Conservation (phyloP, 2,888 invertebrate species). For the Thumatha senex region DNA sequence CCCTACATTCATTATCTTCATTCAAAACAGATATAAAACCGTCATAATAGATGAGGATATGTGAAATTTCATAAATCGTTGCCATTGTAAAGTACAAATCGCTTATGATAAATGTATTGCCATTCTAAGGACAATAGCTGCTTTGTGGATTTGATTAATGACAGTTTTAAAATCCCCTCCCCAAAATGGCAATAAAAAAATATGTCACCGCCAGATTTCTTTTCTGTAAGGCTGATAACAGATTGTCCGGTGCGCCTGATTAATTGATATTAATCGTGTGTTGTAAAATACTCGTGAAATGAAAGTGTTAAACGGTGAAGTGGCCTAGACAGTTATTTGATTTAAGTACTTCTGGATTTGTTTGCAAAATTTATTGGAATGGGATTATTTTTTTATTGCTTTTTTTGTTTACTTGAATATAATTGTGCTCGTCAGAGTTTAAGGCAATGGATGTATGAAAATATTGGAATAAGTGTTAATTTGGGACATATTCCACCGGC, state of each 20-base stretch:
- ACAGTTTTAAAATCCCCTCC: slow-evolving; percentile 52
- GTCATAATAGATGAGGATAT: slow-evolving; percentile 35
- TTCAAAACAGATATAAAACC: slow-evolving; percentile 8
- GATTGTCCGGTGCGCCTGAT: slow-evolving; percentile 32
- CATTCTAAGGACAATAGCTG: slow-evolving; percentile 52
- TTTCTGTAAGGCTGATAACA: slow-evolving; percentile 37
- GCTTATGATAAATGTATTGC: slow-evolving; percentile 74
- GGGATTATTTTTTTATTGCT: neutral
- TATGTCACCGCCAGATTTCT: slow-evolving; percentile 42
- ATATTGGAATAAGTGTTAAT: too few species aligned
- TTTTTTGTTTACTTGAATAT: neutral
- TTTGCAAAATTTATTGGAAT: slow-evolving; percentile 2
- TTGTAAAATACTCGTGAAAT: slow-evolving; percentile 26
- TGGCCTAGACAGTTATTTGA: slow-evolving; percentile 17
- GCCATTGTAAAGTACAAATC: slow-evolving; percentile 44
- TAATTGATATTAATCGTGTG: slow-evolving; percentile 36
- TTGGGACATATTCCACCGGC: too few species aligned
- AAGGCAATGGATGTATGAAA: too few species aligned
- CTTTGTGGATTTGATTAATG: slow-evolving; percentile 57
- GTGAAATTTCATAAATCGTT: slow-evolving; percentile 65
- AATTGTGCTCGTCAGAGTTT: neutral
- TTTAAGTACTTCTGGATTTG: slow-evolving; percentile 10
- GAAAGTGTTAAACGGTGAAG: slow-evolving; percentile 8
- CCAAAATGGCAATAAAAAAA: slow-evolving; percentile 44
- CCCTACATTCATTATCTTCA: slow-evolving; percentile 7